Conservation (phyloP, 2,797 vertebrate genomes). For the Xiphophorus birchmanni region DNA sequence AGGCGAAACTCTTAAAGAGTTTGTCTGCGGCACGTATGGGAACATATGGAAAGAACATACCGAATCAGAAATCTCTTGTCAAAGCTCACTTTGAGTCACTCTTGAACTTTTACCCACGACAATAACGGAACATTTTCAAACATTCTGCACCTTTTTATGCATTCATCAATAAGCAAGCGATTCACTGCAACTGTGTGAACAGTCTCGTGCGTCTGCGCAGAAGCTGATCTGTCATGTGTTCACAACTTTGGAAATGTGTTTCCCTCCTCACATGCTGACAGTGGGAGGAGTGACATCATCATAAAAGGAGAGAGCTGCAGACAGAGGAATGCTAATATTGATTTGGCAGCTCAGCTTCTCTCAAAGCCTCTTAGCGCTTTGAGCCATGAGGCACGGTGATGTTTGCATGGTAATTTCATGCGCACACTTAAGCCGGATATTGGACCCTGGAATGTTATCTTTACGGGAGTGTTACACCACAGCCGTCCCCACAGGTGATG, state of each 20-base stretch:
- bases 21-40: constrained; percentile 9
- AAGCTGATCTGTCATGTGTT: background rate
- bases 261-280: constrained; percentile 35
- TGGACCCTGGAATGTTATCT: constrained; percentile 73
- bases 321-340: constrained; percentile 76
- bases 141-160: constrained; percentile 12
- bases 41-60: constrained; percentile 44
- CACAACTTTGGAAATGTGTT: constrained; percentile 28
- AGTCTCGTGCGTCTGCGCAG: constrained; percentile 7
- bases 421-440: constrained; percentile 75
- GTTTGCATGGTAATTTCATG: constrained; percentile 78
- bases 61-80: constrained; percentile 32
- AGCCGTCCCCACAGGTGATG: constrained; percentile 50
- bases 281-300: constrained; percentile 71
- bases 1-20: constrained; percentile 30
- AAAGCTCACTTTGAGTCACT: constrained; percentile 24
- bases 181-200: background rate
- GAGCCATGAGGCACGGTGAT: constrained; percentile 64
- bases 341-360: constrained; percentile 65
- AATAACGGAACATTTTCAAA: background rate
- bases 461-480: constrained; percentile 62
- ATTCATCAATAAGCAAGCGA: background rate
- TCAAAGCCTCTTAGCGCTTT: constrained; percentile 73
- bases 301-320: constrained; percentile 59
- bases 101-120: constrained; percentile 1